Conservation (phyloP, 1,140 invertebrate species). For the Sesamia nonagrioides region DNA sequence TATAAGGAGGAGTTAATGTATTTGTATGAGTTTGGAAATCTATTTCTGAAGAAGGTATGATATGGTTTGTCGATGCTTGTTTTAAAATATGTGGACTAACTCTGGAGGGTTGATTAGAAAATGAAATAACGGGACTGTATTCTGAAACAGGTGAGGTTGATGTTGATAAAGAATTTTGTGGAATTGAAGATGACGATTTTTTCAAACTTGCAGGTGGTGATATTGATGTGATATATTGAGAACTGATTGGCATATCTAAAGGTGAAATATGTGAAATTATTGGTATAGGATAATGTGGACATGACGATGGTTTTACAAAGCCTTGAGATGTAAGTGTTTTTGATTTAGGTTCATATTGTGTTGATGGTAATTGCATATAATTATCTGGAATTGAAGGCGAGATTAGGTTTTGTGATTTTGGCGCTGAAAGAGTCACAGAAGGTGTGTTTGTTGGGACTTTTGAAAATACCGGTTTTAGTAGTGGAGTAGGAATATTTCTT, state of each 20-base stretch:
- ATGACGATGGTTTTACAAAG: not conserved
- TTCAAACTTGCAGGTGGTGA: not conserved
- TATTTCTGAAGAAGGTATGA: not conserved
- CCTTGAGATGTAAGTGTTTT: too few species aligned
- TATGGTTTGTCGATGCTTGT: not conserved
- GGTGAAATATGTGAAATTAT: not conserved
- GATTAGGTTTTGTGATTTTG: not conserved
- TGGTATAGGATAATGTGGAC: not conserved
- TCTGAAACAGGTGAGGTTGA: too few species aligned
- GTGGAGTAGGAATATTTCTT: too few species aligned
- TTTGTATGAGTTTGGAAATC: not conserved
- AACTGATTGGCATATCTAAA: not conserved
- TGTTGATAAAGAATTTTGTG: too few species aligned
- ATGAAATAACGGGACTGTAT: too few species aligned
- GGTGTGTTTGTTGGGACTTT: too few species aligned
- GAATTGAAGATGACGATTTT: not conserved
- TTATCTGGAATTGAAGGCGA: not conserved
- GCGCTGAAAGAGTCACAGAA: not conserved
- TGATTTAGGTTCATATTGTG: too few species aligned
- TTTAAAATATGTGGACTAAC: not conserved
- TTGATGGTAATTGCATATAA: not conserved
- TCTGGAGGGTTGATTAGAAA: too few species aligned
- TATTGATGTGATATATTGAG: not conserved
- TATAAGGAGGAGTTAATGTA: not conserved
- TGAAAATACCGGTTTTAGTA: too few species aligned